These are phyloP conservation scores for Solea solea DNA, from an alignment of 2,113 vertebrate genomes.

Conservation along the genomic window DNA sequence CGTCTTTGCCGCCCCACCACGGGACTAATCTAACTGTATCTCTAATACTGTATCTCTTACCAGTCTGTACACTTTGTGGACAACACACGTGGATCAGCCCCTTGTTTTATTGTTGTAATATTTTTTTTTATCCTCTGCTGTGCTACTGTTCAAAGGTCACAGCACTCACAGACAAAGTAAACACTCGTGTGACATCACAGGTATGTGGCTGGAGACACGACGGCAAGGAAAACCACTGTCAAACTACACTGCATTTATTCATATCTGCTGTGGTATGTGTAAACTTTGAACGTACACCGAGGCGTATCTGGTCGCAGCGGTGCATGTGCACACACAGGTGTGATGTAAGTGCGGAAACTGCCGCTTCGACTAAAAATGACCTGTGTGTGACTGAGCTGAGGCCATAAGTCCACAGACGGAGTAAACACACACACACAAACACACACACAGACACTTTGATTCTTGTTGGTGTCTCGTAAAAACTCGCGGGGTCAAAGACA, in stretches of 20 bases:
- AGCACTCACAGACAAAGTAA: neutral
- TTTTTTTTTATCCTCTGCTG: no score
- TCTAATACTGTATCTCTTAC: no score
- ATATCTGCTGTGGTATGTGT: neutral
- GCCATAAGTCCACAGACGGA: neutral
- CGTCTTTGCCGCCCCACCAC: no score
- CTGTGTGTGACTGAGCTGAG: neutral
- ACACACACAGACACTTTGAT: neutral
- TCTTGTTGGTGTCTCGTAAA: no score
- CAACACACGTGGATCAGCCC: no score
- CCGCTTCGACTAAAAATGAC: neutral
- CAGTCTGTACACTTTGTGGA: no score
- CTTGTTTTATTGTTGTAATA: no score
- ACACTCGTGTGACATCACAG: neutral
- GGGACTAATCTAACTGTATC: no score
- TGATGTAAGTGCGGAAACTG: no score
- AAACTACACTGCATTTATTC: neutral
- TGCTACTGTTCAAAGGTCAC: slow-evolving; percentile 3
- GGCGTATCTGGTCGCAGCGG: neutral
- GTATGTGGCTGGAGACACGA: neutral
- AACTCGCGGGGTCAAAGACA: no score
- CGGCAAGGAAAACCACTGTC: neutral
- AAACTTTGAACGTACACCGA: neutral
- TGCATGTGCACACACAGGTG: neutral
- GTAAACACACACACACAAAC: neutral